Evolutionary conservation across 1,140 invertebrate genomes (phyloP).

Genomic region (Aporrectodea caliginosa): DNA sequence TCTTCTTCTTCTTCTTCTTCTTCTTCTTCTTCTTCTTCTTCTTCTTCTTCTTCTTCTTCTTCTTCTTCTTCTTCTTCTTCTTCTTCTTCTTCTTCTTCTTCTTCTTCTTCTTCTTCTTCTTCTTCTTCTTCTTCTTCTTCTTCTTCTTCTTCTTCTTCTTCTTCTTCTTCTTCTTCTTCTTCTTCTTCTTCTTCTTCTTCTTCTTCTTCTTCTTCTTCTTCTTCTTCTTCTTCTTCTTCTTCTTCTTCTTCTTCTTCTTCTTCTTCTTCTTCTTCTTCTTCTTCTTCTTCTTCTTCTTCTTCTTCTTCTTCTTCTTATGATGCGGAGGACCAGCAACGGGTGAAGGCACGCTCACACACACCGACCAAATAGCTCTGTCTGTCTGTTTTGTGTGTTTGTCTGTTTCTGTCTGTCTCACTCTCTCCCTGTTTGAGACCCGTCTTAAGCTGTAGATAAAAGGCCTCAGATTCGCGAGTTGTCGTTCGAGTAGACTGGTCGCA

Average conservation of each 20-base stretch:
- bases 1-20: constrained; percentile 26
- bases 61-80: constrained; percentile 25
- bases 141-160: neutral
- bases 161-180: constrained; percentile 20
- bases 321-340: too few species aligned
- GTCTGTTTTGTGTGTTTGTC: too few species aligned
- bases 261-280: neutral
- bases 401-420: too few species aligned
- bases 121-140: constrained; percentile 16
- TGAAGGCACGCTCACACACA: too few species aligned
- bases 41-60: constrained; percentile 25
- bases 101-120: constrained; percentile 17
- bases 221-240: constrained; percentile 13
- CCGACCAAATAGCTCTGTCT: too few species aligned
- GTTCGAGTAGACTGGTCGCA: too few species aligned
- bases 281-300: too few species aligned
- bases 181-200: constrained; percentile 14
- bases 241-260: neutral
- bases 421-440: too few species aligned
- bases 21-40: constrained; percentile 25
- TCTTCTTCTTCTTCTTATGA: too few species aligned
- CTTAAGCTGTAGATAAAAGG: constrained; percentile 6
- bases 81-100: constrained; percentile 10
- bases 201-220: constrained; percentile 20
- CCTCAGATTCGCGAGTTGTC: neutral